Conservation (phyloP, 2,113 vertebrate species). For the Spermophilus dauricus region DNA sequence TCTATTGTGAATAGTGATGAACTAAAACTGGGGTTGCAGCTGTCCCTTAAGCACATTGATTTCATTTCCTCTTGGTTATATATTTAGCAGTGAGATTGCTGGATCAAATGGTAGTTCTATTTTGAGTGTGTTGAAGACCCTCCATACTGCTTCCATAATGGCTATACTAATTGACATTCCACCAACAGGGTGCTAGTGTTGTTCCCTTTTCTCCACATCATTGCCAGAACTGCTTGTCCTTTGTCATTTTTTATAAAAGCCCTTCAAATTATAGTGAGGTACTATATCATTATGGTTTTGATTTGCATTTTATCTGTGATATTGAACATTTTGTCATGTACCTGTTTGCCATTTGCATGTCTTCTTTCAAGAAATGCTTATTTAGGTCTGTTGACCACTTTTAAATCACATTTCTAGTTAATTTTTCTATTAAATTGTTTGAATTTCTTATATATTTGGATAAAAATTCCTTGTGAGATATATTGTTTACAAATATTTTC, state of each 20-base stretch:
- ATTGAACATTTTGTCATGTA: not conserved
- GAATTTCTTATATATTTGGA: not conserved
- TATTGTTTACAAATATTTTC: not conserved
- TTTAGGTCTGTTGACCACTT: not conserved
- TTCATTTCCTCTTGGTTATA: not conserved
- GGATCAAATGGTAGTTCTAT: not conserved
- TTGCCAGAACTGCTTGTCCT: not conserved
- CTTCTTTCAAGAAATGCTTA: too few species aligned
- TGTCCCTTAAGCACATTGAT: not conserved
- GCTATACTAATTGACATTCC: not conserved
- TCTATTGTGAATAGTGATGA: not conserved
- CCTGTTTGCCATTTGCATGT: not conserved
- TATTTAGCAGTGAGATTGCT: not conserved
- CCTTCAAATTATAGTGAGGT: not conserved
- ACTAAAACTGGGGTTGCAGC: not conserved
- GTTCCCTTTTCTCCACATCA: not conserved
- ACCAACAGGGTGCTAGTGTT: accelerated
- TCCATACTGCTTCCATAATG: not conserved
- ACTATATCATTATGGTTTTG: not conserved
- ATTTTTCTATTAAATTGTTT: not conserved
- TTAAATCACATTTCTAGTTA: not conserved
- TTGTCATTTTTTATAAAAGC: not conserved
- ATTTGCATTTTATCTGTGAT: too few species aligned
- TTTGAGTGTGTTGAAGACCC: not conserved
- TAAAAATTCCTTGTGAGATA: not conserved